phyloP scores from a whole-genome alignment of 2,888 invertebrate genomes.

The Lithophane leautieri region DNA sequence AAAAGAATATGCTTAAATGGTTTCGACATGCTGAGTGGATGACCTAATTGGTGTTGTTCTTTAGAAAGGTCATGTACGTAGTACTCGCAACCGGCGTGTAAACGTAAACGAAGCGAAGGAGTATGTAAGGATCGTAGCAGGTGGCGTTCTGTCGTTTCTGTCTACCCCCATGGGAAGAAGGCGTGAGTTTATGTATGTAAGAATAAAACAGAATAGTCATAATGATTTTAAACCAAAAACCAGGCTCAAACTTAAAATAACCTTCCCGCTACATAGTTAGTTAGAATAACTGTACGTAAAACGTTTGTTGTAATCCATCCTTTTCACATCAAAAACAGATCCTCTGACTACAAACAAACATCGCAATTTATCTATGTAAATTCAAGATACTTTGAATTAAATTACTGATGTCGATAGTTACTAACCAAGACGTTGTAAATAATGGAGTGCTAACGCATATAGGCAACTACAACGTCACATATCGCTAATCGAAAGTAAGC shows the following conservation, averaged over 20 bases:
- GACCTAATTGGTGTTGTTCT: too few species aligned
- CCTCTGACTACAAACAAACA: background rate
- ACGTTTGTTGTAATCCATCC: background rate
- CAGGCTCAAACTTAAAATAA: background rate
- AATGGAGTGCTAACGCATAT: constrained; percentile 21
- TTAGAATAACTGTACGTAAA: background rate
- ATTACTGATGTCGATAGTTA: constrained; percentile 15
- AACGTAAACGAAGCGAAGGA: too few species aligned
- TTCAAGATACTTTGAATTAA: constrained; percentile 29
- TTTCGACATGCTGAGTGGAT: too few species aligned
- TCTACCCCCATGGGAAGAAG: too few species aligned
- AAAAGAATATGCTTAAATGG: too few species aligned
- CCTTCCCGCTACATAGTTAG: background rate
- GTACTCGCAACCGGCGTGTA: too few species aligned
- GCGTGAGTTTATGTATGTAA: too few species aligned
- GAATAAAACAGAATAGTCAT: background rate
- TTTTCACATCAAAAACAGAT: constrained; percentile 19
- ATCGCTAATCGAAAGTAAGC: too few species aligned
- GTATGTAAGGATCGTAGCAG: too few species aligned
- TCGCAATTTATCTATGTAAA: background rate
- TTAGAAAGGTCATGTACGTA: too few species aligned
- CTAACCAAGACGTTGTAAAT: background rate
- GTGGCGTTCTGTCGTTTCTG: too few species aligned
- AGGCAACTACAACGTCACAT: too few species aligned
- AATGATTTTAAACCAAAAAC: background rate